Conservation (phyloP, 2,888 invertebrate genomes). For the Cephalotes varians region DNA sequence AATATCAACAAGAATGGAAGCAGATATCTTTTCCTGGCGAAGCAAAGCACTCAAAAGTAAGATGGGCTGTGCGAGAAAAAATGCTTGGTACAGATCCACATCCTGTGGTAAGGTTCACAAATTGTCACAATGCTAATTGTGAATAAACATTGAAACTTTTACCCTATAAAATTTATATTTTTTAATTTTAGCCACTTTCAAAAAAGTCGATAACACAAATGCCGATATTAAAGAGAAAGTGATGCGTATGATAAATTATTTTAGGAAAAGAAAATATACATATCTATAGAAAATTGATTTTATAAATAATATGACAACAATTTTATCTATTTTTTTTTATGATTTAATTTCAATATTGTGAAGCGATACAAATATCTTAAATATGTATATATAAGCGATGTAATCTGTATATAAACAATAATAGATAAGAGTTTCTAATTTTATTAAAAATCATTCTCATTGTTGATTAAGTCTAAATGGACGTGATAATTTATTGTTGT, state of each 20-base stretch:
- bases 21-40: conserved; percentile 92
- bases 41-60: conserved; percentile 89
- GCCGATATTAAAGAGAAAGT: conserved; percentile 76
- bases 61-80: conserved; percentile 91
- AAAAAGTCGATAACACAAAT: conserved; percentile 71
- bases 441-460: conserved; percentile 73
- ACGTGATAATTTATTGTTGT: conserved; percentile 83
- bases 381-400: not conserved
- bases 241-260: conserved; percentile 34
- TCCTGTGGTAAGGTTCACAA: conserved; percentile 77
- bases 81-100: conserved; percentile 87
- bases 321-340: not conserved
- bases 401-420: conserved; percentile 1
- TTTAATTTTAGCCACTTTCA: conserved; percentile 75
- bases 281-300: not conserved
- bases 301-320: conserved; percentile 8
- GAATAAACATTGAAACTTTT: not conserved
- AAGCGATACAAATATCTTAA: not conserved
- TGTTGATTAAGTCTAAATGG: conserved; percentile 89
- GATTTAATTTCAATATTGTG: not conserved
- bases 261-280: not conserved
- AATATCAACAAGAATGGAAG: conserved; percentile 91
- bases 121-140: not conserved
- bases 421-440: conserved; percentile 3
- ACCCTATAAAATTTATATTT: not conserved